phyloP scores from a whole-genome alignment of 2,797 vertebrate species.

The Gallinago stenura region DNA sequence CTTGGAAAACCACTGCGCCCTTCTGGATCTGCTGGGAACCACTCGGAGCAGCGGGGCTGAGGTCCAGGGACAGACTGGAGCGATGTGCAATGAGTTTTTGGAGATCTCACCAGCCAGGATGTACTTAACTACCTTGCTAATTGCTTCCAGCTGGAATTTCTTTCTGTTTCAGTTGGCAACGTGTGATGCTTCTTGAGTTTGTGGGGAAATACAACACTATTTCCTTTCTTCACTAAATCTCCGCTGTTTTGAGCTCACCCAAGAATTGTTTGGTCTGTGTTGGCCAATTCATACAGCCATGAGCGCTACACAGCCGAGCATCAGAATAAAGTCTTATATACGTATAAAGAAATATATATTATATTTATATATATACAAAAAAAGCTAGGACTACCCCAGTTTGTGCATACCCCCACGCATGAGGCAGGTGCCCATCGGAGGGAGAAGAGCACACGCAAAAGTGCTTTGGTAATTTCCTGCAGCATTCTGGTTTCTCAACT shows the following conservation, averaged over 20 bases:
- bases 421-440: background rate
- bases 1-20: background rate
- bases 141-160: constrained; percentile 32
- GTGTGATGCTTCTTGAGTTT: background rate
- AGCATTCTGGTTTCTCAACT: background rate
- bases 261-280: background rate
- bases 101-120: constrained; percentile 4
- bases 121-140: background rate
- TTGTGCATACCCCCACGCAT: background rate
- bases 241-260: background rate
- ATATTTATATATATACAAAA: background rate
- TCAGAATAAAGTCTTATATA: background rate
- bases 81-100: background rate
- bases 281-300: background rate
- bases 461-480: background rate
- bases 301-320: background rate
- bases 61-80: background rate
- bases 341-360: background rate
- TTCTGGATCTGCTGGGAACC: accelerated
- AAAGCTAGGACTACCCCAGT: background rate
- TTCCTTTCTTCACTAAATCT: background rate
- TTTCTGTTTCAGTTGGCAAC: background rate
- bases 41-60: background rate
- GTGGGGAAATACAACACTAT: background rate
- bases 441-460: background rate